Conservation (phyloP, 2,888 invertebrate genomes). For the Drosophila neutralis region DNA sequence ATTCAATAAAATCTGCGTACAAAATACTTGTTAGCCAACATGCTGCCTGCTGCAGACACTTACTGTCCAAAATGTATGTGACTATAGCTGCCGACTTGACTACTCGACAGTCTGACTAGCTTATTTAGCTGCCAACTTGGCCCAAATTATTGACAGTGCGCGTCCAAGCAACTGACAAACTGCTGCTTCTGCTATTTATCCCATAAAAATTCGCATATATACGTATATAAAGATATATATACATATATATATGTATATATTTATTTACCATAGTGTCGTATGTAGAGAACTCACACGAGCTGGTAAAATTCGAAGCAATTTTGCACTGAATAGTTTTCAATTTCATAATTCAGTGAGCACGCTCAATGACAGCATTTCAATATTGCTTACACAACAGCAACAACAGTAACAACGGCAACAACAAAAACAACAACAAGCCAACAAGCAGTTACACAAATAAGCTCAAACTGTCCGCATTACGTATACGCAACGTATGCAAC, state of each 20-base stretch:
- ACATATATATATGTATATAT: constrained; percentile 14
- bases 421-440: constrained; percentile 9
- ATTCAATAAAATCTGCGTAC: constrained; percentile 55
- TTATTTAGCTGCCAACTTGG: constrained; percentile 51
- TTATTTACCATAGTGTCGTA: constrained; percentile 16
- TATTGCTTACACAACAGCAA: constrained; percentile 70
- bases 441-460: constrained; percentile 51
- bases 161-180: constrained; percentile 71
- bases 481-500: constrained; percentile 68
- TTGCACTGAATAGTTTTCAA: constrained; percentile 81
- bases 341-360: constrained; percentile 84
- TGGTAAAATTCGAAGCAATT: constrained; percentile 74
- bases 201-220: constrained; percentile 16
- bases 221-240: background rate
- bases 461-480: constrained; percentile 58
- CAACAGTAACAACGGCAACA: constrained; percentile 15
- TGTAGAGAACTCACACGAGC: constrained; percentile 41
- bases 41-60: constrained; percentile 10
- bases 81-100: constrained; percentile 1
- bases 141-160: constrained; percentile 53
- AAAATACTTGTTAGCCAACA: constrained; percentile 35
- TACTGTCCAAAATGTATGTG: constrained; percentile 15
- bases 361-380: constrained; percentile 78
- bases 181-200: constrained; percentile 43
- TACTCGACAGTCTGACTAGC: constrained; percentile 30